phyloP scores from a whole-genome alignment of 2,888 invertebrate genomes.

The Sycophila texana region DNA sequence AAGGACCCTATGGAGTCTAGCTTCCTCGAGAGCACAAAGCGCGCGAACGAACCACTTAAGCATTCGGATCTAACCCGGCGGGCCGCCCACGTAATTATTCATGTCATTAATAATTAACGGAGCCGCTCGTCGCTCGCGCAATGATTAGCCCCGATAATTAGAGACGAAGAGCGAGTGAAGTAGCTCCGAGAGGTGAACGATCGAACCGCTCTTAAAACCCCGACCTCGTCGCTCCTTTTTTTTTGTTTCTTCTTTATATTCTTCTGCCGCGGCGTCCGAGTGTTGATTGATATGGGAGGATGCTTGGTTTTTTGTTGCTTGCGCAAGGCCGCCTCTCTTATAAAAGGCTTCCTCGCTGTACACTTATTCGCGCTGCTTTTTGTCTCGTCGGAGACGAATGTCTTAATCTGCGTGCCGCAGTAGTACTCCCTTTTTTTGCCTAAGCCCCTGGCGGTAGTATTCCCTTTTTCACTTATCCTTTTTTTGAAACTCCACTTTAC shows the following conservation, averaged over 20 bases:
- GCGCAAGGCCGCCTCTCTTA: conserved; percentile 1
- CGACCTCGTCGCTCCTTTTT: not conserved
- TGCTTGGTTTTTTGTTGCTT: conserved; percentile 2
- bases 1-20: no score
- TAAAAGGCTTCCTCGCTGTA: not conserved
- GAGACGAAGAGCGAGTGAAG: conserved; percentile 14
- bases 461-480: not conserved
- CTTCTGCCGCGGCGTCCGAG: conserved; percentile 29
- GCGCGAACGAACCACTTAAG: not conserved
- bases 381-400: conserved; percentile 26
- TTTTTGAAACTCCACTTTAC: not conserved
- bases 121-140: conserved; percentile 26
- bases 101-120: conserved; percentile 49
- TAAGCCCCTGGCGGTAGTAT: not conserved
- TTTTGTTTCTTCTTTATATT: conserved; percentile 44
- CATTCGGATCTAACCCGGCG: not conserved
- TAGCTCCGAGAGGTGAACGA: conserved; percentile 49
- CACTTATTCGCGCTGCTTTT: not conserved
- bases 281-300: conserved; percentile 38
- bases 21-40: not conserved
- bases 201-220: conserved; percentile 53
- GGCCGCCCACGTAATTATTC: conserved; percentile 41
- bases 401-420: conserved; percentile 21
- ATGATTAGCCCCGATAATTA: conserved; percentile 61
- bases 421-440: not conserved